Evolutionary conservation across 2,113 vertebrate species (phyloP).

Genomic region (Heterocephalus glaber): DNA sequence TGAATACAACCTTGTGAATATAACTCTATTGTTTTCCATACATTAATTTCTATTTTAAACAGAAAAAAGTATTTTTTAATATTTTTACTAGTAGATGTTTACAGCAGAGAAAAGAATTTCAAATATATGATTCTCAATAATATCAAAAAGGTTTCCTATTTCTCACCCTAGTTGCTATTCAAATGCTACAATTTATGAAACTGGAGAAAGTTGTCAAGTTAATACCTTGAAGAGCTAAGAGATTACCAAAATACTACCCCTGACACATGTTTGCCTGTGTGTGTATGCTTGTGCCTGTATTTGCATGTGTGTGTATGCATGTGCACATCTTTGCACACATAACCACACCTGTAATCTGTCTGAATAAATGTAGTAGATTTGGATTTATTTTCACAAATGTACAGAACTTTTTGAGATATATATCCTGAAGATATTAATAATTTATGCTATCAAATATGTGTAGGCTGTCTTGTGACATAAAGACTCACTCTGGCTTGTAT

Average conservation of each 20-base stretch:
- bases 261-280: background rate
- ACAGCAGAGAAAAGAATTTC: background rate
- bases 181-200: background rate
- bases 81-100: background rate
- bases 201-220: background rate
- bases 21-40: background rate
- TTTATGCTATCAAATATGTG: background rate
- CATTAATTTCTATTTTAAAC: background rate
- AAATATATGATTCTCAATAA: background rate
- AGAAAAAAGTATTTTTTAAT: background rate
- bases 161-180: background rate
- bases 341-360: background rate
- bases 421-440: constrained; percentile 60
- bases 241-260: background rate
- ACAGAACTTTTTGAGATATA: background rate
- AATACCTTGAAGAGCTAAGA: background rate
- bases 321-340: background rate
- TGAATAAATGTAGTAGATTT: constrained; percentile 49
- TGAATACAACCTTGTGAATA: background rate
- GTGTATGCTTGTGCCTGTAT: fast-evolving
- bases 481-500: constrained; percentile 59
- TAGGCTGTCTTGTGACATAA: constrained; percentile 60
- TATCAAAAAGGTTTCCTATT: background rate
- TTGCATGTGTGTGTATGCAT: background rate
- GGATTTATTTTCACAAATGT: background rate